These are phyloP conservation scores for Drosophila pectinifera DNA, from an alignment of 1,140 invertebrate genomes.

Conservation along the genomic window DNA sequence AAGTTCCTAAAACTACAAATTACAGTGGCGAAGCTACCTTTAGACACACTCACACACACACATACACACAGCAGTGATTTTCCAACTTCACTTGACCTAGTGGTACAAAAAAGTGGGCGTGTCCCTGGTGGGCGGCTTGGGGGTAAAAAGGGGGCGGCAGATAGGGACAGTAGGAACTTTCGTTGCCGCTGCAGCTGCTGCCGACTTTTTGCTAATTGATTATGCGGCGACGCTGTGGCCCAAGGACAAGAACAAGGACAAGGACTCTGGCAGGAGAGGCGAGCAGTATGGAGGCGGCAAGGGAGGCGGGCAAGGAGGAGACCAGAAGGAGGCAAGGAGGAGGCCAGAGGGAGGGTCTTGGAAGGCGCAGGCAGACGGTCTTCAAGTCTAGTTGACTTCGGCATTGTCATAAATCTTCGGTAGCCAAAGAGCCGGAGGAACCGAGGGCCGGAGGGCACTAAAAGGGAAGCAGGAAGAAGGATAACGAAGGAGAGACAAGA, in stretches of 20 bases:
- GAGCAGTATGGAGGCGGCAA: neutral
- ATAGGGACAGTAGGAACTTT: slow-evolving; percentile 28
- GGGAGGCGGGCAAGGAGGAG: neutral
- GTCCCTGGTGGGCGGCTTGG: neutral
- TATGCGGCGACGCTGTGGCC: slow-evolving; percentile 42
- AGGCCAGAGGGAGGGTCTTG: neutral
- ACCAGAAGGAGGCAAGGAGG: neutral
- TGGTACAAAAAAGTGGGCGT: slow-evolving; percentile 33
- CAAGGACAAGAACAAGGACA: slow-evolving; percentile 44
- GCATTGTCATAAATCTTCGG: slow-evolving; percentile 51
- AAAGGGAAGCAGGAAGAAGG: slow-evolving; percentile 16
- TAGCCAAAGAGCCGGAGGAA: slow-evolving; percentile 20
- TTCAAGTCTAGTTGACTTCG: slow-evolving; percentile 50
- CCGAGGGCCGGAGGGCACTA: neutral
- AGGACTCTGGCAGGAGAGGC: slow-evolving; percentile 16
- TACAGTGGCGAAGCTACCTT: neutral
- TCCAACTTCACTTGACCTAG: slow-evolving; percentile 29
- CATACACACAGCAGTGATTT: neutral
- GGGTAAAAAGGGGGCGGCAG: slow-evolving; percentile 1
- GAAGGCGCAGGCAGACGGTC: slow-evolving; percentile 29
- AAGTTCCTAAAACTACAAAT: slow-evolving; percentile 2
- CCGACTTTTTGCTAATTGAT: slow-evolving; percentile 42
- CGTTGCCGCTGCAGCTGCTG: slow-evolving; percentile 3
- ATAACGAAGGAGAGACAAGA: slow-evolving; percentile 12
- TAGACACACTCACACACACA: neutral